phyloP scores from a whole-genome alignment of 2,888 invertebrate genomes.

The Parochlus steinenii region DNA sequence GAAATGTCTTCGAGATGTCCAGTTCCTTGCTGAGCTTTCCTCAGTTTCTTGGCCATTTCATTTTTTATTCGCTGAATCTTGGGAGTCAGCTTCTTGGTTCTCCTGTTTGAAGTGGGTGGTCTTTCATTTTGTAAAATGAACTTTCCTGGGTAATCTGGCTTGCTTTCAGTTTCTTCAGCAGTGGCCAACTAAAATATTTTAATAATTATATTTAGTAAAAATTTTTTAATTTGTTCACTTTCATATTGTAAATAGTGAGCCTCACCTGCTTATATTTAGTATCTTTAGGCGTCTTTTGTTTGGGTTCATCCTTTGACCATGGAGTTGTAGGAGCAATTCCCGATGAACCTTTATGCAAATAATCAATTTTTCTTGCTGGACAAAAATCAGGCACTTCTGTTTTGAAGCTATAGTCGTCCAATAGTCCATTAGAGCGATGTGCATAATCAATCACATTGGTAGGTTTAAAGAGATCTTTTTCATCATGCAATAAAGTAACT shows the following conservation, averaged over 20 bases:
- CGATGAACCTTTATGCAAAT: too few species aligned
- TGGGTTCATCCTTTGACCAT: too few species aligned
- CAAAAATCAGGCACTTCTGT: conserved; percentile 33
- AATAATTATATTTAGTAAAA: conserved; percentile 14
- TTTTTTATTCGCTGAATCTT: conserved; percentile 12
- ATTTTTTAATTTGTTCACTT: conserved; percentile 31
- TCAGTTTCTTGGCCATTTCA: conserved; percentile 7
- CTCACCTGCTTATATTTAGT: too few species aligned
- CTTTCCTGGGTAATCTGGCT: conserved; percentile 12
- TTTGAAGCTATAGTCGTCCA: not conserved
- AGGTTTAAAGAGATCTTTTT: conserved; percentile 34
- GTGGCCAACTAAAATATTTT: too few species aligned
- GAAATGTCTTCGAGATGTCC: conserved; percentile 16
- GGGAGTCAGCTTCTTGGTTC: conserved; percentile 11
- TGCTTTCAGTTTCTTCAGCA: conserved; percentile 11
- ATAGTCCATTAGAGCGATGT: conserved; percentile 34
- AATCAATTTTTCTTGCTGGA: conserved; percentile 52
- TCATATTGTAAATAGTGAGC: too few species aligned
- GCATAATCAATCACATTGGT: conserved; percentile 54
- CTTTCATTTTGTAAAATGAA: not conserved
- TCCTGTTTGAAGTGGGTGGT: conserved; percentile 3
- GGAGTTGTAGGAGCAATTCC: too few species aligned
- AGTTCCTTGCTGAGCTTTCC: conserved; percentile 1
- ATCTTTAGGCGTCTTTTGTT: too few species aligned
- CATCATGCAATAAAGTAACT: conserved; percentile 27